Evolutionary conservation across 2,113 vertebrate genomes (phyloP).

Genomic region (Microcebus griseorufus): DNA sequence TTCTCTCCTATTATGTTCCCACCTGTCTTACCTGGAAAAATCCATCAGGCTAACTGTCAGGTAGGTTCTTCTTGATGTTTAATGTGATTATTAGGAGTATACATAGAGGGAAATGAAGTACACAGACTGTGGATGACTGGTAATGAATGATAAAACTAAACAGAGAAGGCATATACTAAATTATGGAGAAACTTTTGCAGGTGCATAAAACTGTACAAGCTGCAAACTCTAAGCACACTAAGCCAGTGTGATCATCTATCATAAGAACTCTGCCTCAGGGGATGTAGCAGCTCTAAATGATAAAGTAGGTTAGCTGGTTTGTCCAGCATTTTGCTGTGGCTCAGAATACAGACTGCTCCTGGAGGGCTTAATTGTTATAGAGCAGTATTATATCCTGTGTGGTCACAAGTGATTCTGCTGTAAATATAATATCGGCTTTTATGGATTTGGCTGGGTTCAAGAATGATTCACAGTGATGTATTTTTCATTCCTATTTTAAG

Average conservation of each 20-base stretch:
- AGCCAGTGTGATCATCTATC: background rate
- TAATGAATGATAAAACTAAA: background rate
- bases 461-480: background rate
- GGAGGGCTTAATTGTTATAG: background rate
- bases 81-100: background rate
- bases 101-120: background rate
- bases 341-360: background rate
- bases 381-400: background rate
- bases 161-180: background rate
- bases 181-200: background rate
- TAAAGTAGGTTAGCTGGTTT: background rate
- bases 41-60: slow-evolving; percentile 80
- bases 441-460: background rate
- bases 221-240: background rate
- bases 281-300: background rate
- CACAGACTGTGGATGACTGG: background rate
- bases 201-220: background rate
- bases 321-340: background rate
- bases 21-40: slow-evolving; percentile 65
- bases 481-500: background rate
- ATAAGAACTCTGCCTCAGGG: background rate
- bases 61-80: slow-evolving; percentile 63
- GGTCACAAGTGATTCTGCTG: background rate
- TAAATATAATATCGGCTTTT: background rate
- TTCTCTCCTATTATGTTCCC: slow-evolving; percentile 65